These are phyloP conservation scores for Albula goreensis DNA, from an alignment of 2,113 vertebrate species.

Conservation along the genomic window DNA sequence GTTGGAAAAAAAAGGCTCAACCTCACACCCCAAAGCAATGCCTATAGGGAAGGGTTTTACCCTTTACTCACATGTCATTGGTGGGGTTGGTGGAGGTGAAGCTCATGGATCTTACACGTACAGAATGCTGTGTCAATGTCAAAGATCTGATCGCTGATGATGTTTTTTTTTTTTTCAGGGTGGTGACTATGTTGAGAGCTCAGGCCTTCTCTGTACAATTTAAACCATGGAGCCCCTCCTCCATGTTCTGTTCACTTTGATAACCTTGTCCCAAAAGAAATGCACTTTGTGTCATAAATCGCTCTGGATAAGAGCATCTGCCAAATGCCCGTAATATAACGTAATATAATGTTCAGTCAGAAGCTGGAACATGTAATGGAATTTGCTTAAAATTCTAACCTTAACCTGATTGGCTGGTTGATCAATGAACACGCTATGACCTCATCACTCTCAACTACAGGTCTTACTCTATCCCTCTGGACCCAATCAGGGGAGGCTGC, in stretches of 20 bases:
- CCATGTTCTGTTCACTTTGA: too few species aligned
- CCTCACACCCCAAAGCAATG: conserved; percentile 2
- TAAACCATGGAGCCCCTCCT: too few species aligned
- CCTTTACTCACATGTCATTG: neutral
- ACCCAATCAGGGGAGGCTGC: conserved; percentile 50
- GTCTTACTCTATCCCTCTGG: conserved; percentile 47
- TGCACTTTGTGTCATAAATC: too few species aligned
- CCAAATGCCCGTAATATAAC: neutral
- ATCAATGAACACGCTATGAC: conserved; percentile 65
- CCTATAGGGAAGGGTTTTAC: too few species aligned
- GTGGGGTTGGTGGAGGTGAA: neutral
- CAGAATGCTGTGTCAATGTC: too few species aligned
- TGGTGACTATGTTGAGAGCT: too few species aligned
- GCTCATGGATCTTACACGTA: too few species aligned
- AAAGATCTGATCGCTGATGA: too few species aligned
- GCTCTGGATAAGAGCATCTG: too few species aligned
- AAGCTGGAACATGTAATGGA: conserved; percentile 40
- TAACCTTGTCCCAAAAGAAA: neutral
- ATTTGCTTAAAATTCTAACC: conserved; percentile 3
- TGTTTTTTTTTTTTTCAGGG: too few species aligned
- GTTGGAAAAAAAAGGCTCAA: neutral
- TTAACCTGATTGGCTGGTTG: conserved; percentile 51
- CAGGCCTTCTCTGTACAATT: too few species aligned
- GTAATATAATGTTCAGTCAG: conserved; percentile 45
- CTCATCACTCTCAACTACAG: conserved; percentile 52